Conservation (phyloP, 64 coral and sea anemone genomes). For the Porites lutea region DNA sequence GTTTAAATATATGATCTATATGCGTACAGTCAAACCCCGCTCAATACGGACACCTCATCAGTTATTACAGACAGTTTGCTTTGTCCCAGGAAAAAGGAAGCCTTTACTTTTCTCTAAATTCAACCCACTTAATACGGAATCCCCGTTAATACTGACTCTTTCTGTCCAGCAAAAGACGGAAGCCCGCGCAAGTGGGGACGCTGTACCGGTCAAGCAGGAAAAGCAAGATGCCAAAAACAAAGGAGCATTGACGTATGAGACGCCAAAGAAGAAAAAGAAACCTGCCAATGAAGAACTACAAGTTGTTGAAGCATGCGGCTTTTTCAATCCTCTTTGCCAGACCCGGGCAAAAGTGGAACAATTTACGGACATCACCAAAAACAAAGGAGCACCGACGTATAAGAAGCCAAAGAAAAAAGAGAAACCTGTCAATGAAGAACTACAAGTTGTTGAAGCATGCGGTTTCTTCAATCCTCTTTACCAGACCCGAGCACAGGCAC, state of each 20-base stretch:
- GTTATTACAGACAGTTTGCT: too few species aligned
- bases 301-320: constrained; percentile 1
- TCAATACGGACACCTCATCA: too few species aligned
- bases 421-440: background rate
- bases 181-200: background rate
- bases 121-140: too few species aligned
- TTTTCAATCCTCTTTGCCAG: constrained; percentile 63
- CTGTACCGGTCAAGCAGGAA: background rate
- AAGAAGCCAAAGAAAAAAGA: background rate
- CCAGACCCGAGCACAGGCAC: background rate
- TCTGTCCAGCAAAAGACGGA: background rate
- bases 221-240: background rate
- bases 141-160: too few species aligned
- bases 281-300: background rate
- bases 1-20: too few species aligned
- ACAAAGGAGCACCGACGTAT: background rate
- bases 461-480: constrained; percentile 67
- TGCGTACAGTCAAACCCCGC: too few species aligned
- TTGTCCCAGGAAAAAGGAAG: too few species aligned
- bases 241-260: background rate
- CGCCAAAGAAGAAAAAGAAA: background rate
- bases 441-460: background rate
- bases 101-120: too few species aligned
- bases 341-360: background rate
- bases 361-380: constrained; percentile 19